A percentile compares a stretch with the other conserved stretches of the same genome.
Conservation (phyloP, 2,113 vertebrate genomes). For the Lepidothrix coronata region DNA sequence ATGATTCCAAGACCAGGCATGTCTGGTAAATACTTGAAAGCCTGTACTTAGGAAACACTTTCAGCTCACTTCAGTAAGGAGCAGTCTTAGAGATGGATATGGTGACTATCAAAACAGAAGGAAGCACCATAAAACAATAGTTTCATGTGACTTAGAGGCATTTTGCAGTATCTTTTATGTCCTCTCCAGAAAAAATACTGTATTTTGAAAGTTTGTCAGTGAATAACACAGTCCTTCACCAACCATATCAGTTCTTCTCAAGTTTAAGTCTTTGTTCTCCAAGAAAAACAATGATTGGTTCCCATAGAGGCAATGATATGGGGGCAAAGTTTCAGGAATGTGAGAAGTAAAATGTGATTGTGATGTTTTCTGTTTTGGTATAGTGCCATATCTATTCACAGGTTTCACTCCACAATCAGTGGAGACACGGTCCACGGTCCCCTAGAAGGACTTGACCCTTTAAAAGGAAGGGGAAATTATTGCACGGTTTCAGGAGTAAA, state of each 20-base stretch:
- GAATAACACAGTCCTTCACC: background rate
- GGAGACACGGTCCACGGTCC: accelerated
- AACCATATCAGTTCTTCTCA: background rate
- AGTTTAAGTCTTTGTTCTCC: background rate
- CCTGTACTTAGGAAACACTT: background rate
- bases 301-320: no score
- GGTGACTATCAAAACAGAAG: background rate
- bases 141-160: background rate
- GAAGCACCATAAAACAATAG: background rate
- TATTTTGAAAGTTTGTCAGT: background rate
- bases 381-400: background rate
- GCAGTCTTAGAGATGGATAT: background rate
- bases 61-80: background rate
- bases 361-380: background rate
- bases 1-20: background rate
- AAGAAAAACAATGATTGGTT: background rate
- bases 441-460: background rate
- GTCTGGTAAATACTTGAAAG: background rate
- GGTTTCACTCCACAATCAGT: background rate
- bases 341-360: background rate
- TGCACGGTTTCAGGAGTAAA: background rate
- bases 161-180: background rate
- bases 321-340: background rate
- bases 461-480: background rate
- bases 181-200: background rate